These are phyloP conservation scores for Leptinotarsa juncta DNA, from an alignment of 2,888 invertebrate species.

Conservation along the genomic window DNA sequence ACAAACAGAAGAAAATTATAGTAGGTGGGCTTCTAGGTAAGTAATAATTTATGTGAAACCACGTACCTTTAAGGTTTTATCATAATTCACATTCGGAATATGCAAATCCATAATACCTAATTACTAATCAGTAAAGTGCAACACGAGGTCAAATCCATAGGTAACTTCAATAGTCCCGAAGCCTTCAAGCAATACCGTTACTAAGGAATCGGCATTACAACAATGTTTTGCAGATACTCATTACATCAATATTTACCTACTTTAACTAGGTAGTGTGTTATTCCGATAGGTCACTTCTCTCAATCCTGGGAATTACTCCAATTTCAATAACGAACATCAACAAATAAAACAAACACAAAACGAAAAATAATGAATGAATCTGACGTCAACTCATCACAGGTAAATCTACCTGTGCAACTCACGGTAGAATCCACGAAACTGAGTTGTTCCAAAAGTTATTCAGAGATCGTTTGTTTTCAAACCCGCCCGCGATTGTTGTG, in stretches of 20 bases:
- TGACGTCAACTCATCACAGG: slow-evolving; percentile 16
- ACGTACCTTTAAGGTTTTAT: not conserved
- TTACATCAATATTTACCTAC: not conserved
- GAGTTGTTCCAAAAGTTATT: slow-evolving; percentile 23
- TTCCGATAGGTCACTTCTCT: slow-evolving; percentile 5
- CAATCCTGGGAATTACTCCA: slow-evolving; percentile 3
- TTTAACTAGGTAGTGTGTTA: not conserved
- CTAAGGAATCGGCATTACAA: slow-evolving; percentile 10
- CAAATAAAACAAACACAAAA: slow-evolving; percentile 14
- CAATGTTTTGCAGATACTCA: not conserved
- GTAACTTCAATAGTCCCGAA: not conserved
- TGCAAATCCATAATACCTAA: not conserved
- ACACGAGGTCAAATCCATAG: not conserved
- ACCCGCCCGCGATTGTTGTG: slow-evolving; percentile 43
- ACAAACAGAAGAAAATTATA: not conserved
- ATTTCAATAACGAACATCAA: not conserved
- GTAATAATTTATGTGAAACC: not conserved
- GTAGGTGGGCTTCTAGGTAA: not conserved
- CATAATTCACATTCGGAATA: not conserved
- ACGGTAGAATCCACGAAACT: slow-evolving; percentile 24
- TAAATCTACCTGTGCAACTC: slow-evolving; percentile 17
- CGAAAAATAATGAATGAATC: slow-evolving; percentile 9
- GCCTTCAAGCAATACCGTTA: slow-evolving; percentile 19
- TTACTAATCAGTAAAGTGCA: slow-evolving; percentile 3
- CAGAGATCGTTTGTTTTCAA: slow-evolving; percentile 45